phyloP scores from a whole-genome alignment of 2,113 vertebrate species.

The Carlito syrichta region DNA sequence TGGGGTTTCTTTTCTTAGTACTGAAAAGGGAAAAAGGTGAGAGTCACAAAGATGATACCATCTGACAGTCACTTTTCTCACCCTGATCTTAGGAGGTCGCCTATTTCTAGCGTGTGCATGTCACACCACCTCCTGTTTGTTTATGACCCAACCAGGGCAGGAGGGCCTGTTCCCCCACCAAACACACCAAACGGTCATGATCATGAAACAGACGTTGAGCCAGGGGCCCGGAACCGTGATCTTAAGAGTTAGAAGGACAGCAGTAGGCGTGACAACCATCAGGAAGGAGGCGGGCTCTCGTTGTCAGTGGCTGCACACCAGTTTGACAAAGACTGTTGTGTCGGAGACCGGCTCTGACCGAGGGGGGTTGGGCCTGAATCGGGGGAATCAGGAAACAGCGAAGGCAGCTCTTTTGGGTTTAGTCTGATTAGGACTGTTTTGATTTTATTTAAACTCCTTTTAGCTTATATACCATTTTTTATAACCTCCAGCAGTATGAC shows the following conservation, averaged over 20 bases:
- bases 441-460: no score
- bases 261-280: rapidly evolving
- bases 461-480: no score
- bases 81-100: neutral
- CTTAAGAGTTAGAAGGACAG: neutral
- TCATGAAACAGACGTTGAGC: rapidly evolving
- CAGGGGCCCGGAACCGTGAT: no score
- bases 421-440: no score
- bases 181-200: rapidly evolving
- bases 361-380: no score
- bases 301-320: neutral
- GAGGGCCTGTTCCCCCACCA: neutral
- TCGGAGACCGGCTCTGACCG: no score
- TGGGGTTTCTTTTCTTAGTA: neutral
- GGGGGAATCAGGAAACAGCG: no score
- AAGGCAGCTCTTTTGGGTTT: no score
- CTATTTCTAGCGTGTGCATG: neutral
- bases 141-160: neutral
- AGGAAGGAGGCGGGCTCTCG: neutral
- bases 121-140: neutral
- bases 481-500: no score
- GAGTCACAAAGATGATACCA: neutral
- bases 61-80: slow-evolving; percentile 18
- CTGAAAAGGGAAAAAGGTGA: neutral
- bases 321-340: neutral